These are phyloP conservation scores for Cephalophus harveyi DNA, from an alignment of 2,113 vertebrate genomes.

Conservation along the genomic window DNA sequence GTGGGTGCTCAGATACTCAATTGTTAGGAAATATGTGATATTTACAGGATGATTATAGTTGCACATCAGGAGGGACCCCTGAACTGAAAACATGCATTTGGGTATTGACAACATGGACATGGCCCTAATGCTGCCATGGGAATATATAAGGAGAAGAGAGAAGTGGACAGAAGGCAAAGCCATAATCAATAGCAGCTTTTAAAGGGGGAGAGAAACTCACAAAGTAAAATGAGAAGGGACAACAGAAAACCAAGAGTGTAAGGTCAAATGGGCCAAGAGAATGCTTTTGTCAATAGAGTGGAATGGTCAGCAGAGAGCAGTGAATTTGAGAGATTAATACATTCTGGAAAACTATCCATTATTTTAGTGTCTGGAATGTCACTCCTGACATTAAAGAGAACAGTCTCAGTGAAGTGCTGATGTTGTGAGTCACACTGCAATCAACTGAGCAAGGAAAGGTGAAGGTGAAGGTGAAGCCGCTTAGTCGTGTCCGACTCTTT, in stretches of 20 bases:
- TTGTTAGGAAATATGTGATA: neutral
- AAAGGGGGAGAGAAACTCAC: neutral
- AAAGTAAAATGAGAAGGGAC: neutral
- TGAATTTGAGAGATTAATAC: neutral
- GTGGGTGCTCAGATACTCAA: neutral
- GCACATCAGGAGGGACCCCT: neutral
- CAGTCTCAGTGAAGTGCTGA: neutral
- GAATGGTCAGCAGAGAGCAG: neutral
- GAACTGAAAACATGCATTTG: neutral
- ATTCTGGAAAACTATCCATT: neutral
- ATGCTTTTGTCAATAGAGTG: neutral
- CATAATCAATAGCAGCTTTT: neutral
- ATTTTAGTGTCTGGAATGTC: neutral
- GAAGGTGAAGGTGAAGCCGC: no score
- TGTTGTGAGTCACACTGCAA: neutral
- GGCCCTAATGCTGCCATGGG: neutral
- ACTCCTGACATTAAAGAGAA: neutral
- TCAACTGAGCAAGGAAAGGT: neutral
- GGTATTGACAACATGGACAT: fast-evolving
- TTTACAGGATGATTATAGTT: neutral
- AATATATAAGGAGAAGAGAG: neutral
- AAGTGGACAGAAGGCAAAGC: neutral
- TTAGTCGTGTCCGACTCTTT: no score
- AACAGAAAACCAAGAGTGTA: neutral
- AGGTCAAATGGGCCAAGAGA: neutral